Conservation (phyloP, 2,113 vertebrate genomes). For the Passer montanus region DNA sequence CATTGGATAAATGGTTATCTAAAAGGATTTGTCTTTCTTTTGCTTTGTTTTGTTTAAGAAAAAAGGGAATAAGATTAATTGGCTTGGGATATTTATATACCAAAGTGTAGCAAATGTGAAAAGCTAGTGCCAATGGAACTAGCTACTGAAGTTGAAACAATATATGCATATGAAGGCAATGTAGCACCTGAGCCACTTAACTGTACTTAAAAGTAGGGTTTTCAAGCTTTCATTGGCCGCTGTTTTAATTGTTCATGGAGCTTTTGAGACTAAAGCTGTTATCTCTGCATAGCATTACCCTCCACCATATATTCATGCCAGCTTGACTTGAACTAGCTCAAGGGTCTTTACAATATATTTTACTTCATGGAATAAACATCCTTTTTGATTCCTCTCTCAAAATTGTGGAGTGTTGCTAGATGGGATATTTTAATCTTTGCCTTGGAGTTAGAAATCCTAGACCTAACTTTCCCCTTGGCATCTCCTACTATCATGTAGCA, state of each 20-base stretch:
- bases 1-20: not conserved
- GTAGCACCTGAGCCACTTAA: not conserved
- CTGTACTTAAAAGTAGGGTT: not conserved
- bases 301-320: not conserved
- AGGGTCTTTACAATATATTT: not conserved
- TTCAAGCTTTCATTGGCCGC: not conserved
- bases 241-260: not conserved
- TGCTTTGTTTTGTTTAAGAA: not conserved
- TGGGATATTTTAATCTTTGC: not conserved
- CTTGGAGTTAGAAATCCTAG: not conserved
- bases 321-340: not conserved
- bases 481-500: not conserved
- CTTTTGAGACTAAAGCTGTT: not conserved
- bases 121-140: not conserved
- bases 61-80: not conserved
- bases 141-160: not conserved
- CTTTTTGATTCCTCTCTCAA: not conserved
- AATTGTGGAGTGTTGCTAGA: not conserved
- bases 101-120: not conserved
- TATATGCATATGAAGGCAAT: not conserved
- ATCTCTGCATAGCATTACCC: not conserved
- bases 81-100: not conserved
- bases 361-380: not conserved
- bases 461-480: not conserved
- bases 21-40: not conserved